phyloP scores from a whole-genome alignment of 2,888 invertebrate species.

The Colletes collaris region DNA sequence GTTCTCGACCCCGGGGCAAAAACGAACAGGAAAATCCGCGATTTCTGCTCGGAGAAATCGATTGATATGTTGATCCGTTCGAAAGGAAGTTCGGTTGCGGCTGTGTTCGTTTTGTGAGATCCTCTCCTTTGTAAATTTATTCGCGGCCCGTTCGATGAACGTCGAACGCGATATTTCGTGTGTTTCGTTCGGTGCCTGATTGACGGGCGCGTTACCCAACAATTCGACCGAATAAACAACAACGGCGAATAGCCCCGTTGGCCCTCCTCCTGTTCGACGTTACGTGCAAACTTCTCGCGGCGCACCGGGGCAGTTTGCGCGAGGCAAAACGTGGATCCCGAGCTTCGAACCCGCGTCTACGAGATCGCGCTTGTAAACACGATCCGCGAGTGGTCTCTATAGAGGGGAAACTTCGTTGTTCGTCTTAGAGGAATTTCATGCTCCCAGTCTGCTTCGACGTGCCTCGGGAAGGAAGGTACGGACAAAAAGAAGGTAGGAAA shows the following conservation, averaged over 20 bases:
- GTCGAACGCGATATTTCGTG: not conserved
- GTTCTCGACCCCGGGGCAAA: not conserved
- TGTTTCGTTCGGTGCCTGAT: not conserved
- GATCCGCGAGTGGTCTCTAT: not conserved
- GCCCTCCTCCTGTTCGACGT: constrained; percentile 1
- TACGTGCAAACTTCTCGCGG: not conserved
- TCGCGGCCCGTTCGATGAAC: not conserved
- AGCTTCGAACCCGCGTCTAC: not conserved
- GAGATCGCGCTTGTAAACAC: not conserved
- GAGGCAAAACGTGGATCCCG: not conserved
- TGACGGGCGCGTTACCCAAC: not conserved
- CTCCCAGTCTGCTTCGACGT: constrained; percentile 12
- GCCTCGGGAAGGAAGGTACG: not conserved
- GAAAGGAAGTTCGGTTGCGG: constrained; percentile 20
- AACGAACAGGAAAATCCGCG: constrained; percentile 11
- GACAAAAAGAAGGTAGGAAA: not conserved
- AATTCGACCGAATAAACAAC: constrained; percentile 1
- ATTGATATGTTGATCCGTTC: constrained; percentile 57
- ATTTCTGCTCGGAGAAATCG: constrained; percentile 27
- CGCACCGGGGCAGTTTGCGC: not conserved
- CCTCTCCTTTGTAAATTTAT: too few relatives aligned
- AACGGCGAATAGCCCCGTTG: not conserved
- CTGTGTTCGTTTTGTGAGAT: not conserved
- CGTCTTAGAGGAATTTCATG: constrained; percentile 11
- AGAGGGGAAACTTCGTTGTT: constrained; percentile 40